A percentile compares a stretch with the other conserved stretches of the same genome.
These are phyloP conservation scores for Phalloptychus januarius DNA, from an alignment of 2,797 vertebrate genomes.

Conservation along the genomic window DNA sequence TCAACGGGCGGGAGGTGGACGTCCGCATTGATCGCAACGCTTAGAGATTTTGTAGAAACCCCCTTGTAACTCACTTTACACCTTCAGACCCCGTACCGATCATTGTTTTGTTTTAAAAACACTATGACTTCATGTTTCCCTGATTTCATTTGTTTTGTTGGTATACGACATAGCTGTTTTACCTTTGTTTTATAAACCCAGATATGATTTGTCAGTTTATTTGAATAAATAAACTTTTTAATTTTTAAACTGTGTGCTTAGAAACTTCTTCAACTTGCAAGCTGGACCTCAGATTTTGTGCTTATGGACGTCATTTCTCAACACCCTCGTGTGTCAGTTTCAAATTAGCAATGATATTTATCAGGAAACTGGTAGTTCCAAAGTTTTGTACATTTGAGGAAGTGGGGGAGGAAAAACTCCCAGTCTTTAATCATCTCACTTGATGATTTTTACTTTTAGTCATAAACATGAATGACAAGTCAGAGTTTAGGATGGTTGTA, in stretches of 20 bases:
- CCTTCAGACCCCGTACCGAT: conserved; percentile 62
- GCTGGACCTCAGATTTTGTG: not conserved
- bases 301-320: not conserved
- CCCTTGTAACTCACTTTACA: conserved; percentile 48
- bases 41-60: conserved; percentile 80
- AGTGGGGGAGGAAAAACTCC: not conserved
- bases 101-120: conserved; percentile 91
- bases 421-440: not conserved
- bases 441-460: not conserved
- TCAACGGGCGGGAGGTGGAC: conserved; percentile 97
- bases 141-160: conserved; percentile 82
- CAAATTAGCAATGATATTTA: not conserved
- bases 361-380: not conserved
- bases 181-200: conserved; percentile 89
- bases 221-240: conserved; percentile 89
- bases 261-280: conserved; percentile 35
- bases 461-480: not conserved
- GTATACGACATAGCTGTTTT: conserved; percentile 67
- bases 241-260: conserved; percentile 75
- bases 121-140: conserved; percentile 83
- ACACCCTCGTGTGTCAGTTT: too few relatives aligned
- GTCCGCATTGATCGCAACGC: conserved; percentile 96
- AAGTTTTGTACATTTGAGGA: not conserved
- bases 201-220: conserved; percentile 92
- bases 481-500: not conserved